Conservation (phyloP, 2,888 invertebrate species). For the Poecilobothrus nobilitatus region DNA sequence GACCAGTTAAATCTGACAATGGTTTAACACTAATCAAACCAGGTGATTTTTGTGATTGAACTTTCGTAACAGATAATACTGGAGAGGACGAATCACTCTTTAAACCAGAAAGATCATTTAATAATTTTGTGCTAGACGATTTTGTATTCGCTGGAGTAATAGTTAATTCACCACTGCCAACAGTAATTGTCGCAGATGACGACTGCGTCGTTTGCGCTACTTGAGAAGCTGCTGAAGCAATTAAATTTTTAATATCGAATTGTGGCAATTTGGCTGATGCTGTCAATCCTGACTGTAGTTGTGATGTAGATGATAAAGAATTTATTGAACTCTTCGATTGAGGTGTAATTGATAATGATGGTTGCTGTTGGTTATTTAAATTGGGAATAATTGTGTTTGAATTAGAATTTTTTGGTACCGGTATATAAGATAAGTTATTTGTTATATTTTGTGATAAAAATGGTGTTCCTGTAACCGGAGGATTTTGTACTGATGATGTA, state of each 20-base stretch:
- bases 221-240: slow-evolving; percentile 27
- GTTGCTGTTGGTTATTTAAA: slow-evolving; percentile 12
- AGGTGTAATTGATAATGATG: slow-evolving; percentile 9
- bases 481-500: slow-evolving; percentile 10
- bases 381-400: slow-evolving; percentile 16
- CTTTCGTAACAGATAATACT: slow-evolving; percentile 26
- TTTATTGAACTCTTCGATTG: not conserved
- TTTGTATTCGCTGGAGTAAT: slow-evolving; percentile 28
- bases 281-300: not conserved
- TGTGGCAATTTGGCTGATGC: slow-evolving; percentile 25
- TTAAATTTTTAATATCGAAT: slow-evolving; percentile 28
- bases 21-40: slow-evolving; percentile 23
- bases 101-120: slow-evolving; percentile 19
- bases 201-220: slow-evolving; percentile 23
- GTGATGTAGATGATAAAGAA: not conserved
- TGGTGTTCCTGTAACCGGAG: slow-evolving; percentile 19
- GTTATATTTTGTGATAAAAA: slow-evolving; percentile 19
- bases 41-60: slow-evolving; percentile 22
- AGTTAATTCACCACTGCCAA: slow-evolving; percentile 28
- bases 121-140: slow-evolving; percentile 19
- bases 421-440: slow-evolving; percentile 23
- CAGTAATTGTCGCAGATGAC: slow-evolving; percentile 27
- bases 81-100: slow-evolving; percentile 18
- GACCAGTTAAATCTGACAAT: slow-evolving; percentile 21
- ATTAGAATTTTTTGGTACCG: not conserved